Evolutionary conservation across 2,113 vertebrate genomes (phyloP).

Genomic region (Stomatorhinus ivindoensis): DNA sequence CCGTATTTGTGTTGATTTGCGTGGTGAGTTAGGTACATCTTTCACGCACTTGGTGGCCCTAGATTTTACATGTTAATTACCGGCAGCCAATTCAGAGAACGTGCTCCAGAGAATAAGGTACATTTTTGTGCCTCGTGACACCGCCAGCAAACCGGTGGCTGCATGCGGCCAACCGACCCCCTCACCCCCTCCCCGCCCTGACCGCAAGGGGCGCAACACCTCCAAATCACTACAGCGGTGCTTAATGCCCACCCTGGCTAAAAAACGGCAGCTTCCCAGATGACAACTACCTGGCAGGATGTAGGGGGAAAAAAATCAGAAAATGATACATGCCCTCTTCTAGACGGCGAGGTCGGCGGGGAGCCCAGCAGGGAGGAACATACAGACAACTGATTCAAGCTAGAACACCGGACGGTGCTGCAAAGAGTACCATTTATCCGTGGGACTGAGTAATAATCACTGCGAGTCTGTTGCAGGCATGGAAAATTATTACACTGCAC

Average conservation of each 20-base stretch:
- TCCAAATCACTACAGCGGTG: not conserved
- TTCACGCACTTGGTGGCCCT: not conserved
- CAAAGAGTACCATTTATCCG: not conserved
- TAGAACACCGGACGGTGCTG: too few species aligned
- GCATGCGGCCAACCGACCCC: not conserved
- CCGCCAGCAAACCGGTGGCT: not conserved
- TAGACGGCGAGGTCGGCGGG: not conserved
- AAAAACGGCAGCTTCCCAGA: not conserved
- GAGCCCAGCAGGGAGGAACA: not conserved
- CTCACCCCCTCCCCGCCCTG: not conserved
- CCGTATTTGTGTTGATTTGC: not conserved
- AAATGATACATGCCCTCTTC: not conserved
- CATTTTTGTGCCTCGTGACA: not conserved
- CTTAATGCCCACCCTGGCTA: not conserved
- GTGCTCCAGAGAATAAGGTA: not conserved
- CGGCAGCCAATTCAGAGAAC: not conserved
- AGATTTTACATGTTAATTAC: not conserved
- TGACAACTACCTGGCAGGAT: conserved; percentile 1
- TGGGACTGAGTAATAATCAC: not conserved
- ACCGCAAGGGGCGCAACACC: not conserved
- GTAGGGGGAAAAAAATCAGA: not conserved
- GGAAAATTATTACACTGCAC: not conserved
- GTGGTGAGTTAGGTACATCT: not conserved
- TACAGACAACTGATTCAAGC: not conserved
- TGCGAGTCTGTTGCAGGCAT: not conserved